Percentiles rank a stretch among this genome's conserved stretches.
phyloP scores from a whole-genome alignment of 2,113 vertebrate species.

The Datnioides undecimradiatus region DNA sequence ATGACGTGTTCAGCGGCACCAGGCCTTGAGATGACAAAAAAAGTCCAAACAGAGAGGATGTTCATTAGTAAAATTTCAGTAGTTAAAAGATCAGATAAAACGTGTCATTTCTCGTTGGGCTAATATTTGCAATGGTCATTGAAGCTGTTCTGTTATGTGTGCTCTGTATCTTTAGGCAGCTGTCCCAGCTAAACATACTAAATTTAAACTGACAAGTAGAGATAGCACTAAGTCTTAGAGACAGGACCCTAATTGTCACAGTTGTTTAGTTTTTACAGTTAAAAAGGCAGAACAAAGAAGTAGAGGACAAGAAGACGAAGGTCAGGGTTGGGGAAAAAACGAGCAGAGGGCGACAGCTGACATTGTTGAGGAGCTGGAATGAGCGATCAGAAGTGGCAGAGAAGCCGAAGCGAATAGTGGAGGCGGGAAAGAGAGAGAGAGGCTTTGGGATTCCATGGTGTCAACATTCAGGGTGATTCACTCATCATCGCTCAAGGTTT shows the following conservation, averaged over 20 bases:
- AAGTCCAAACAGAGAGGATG: conserved; percentile 24
- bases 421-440: conserved; percentile 16
- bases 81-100: conserved; percentile 47
- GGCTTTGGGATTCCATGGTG: conserved; percentile 27
- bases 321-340: conserved; percentile 13
- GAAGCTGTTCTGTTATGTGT: background rate
- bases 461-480: conserved; percentile 32
- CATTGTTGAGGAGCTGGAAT: background rate
- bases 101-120: background rate
- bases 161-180: conserved; percentile 3
- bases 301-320: conserved; percentile 21
- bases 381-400: conserved; percentile 34
- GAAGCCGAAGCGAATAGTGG: conserved; percentile 25
- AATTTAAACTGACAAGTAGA: background rate
- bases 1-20: conserved; percentile 11
- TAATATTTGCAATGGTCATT: background rate
- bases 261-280: conserved; percentile 9
- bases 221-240: background rate
- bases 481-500: conserved; percentile 33
- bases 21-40: conserved; percentile 20
- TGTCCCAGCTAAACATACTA: background rate
- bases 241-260: conserved; percentile 1
- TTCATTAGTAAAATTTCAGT: conserved; percentile 49
- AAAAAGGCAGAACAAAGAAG: background rate
- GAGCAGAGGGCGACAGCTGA: conserved; percentile 22